Evolutionary conservation across 2,888 invertebrate genomes (phyloP).

Genomic region (Drosophila sordidapex): DNA sequence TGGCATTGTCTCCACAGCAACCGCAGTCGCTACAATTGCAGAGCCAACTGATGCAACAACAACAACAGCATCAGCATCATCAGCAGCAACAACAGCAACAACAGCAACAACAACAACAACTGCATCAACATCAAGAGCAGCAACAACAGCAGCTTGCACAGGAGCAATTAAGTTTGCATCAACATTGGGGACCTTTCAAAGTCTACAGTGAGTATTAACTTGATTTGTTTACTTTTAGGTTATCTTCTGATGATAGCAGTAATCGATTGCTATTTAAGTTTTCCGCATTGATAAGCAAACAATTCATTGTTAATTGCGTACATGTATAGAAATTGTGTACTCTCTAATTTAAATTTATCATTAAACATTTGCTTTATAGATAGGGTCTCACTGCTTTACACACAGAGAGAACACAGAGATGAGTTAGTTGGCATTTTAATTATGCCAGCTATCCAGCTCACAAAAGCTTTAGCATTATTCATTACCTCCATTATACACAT

Average conservation of each 20-base stretch:
- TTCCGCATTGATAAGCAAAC: constrained; percentile 21
- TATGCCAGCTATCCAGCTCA: not conserved
- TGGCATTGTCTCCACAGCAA: constrained; percentile 81
- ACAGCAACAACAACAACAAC: constrained; percentile 59
- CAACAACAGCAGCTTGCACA: constrained; percentile 72
- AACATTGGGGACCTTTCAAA: constrained; percentile 85
- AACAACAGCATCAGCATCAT: constrained; percentile 69
- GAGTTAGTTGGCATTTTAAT: not conserved
- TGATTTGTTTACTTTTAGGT: constrained; percentile 29
- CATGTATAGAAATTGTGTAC: not conserved
- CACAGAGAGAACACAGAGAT: not conserved
- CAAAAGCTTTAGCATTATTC: not conserved
- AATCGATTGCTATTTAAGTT: constrained; percentile 15
- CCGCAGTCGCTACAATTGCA: constrained; percentile 77
- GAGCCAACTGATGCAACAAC: constrained; percentile 75
- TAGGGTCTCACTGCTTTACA: not conserved
- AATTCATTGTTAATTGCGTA: not conserved
- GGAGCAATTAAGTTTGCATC: constrained; percentile 81
- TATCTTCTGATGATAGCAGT: constrained; percentile 1
- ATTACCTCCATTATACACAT: not conserved
- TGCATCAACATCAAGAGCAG: constrained; percentile 67
- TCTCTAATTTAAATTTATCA: not conserved
- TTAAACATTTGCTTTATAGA: not conserved
- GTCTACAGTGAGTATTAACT: constrained; percentile 84
- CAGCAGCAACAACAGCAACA: constrained; percentile 56